Evolutionary conservation across 2,888 invertebrate species (phyloP).

Genomic region (Spicauda simplicius): DNA sequence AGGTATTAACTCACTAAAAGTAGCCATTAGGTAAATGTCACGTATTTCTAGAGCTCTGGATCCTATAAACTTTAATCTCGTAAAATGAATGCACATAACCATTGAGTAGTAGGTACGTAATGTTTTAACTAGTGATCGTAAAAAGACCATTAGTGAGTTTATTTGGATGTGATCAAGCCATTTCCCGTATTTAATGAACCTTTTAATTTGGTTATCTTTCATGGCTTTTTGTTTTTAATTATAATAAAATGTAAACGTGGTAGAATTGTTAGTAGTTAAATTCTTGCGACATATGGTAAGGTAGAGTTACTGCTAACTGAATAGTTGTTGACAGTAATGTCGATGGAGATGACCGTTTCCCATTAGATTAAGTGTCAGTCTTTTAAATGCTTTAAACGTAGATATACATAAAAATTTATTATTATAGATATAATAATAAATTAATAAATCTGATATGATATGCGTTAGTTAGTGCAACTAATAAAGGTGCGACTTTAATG

Average conservation of each 20-base stretch:
- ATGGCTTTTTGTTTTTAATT: neutral
- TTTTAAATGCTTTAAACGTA: too few species aligned
- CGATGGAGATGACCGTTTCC: too few species aligned
- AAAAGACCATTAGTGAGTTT: slow-evolving; percentile 19
- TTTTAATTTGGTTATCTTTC: neutral
- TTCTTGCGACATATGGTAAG: neutral
- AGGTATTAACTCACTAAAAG: too few species aligned
- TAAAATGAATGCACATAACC: slow-evolving; percentile 22
- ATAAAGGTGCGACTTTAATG: too few species aligned
- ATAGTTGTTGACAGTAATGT: too few species aligned
- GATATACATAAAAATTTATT: too few species aligned
- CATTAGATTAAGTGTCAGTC: too few species aligned
- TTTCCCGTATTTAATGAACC: neutral
- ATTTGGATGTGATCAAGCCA: slow-evolving; percentile 14
- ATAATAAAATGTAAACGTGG: neutral
- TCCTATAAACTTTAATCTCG: slow-evolving; percentile 3
- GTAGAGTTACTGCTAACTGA: too few species aligned
- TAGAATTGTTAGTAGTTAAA: neutral
- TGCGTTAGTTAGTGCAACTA: too few species aligned
- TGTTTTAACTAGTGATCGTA: slow-evolving; percentile 15
- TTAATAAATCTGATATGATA: too few species aligned
- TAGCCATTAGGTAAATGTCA: neutral
- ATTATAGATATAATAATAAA: too few species aligned
- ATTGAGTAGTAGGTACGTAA: slow-evolving; percentile 4
- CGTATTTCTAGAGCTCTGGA: slow-evolving; percentile 15